phyloP scores from a whole-genome alignment of 2,113 vertebrate species.

The Varanus salvator region DNA sequence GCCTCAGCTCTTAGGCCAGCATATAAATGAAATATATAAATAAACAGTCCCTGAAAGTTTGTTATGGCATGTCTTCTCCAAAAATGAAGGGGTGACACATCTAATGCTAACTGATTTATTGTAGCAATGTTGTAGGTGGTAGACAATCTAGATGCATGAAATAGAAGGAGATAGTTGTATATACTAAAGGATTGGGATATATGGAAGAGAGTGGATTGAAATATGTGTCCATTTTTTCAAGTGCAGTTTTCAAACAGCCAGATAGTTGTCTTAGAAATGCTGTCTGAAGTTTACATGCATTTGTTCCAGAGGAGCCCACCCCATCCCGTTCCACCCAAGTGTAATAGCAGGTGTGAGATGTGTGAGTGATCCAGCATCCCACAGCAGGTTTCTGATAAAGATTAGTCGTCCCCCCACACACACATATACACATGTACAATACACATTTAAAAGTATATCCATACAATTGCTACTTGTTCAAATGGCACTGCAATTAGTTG shows the following conservation, averaged over 20 bases:
- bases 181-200: background rate
- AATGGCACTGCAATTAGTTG: background rate
- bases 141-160: background rate
- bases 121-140: background rate
- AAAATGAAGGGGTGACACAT: background rate
- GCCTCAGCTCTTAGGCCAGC: no score
- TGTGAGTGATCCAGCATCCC: background rate
- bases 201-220: background rate
- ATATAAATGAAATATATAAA: no score
- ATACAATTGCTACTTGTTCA: no score
- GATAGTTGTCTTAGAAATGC: background rate
- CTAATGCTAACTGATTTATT: background rate
- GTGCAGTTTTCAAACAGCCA: background rate
- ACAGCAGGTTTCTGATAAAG: no score
- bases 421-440: no score
- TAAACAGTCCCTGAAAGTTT: background rate
- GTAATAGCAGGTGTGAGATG: background rate
- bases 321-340: no score
- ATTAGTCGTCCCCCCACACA: no score
- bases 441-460: no score
- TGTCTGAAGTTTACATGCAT: background rate
- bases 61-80: background rate
- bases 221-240: background rate
- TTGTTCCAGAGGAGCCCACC: background rate
- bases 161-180: background rate